Evolutionary conservation across 2,113 vertebrate genomes (phyloP), one percentile per base, ranked within the genome.

Genomic region (Chrysemys picta): DNA sequence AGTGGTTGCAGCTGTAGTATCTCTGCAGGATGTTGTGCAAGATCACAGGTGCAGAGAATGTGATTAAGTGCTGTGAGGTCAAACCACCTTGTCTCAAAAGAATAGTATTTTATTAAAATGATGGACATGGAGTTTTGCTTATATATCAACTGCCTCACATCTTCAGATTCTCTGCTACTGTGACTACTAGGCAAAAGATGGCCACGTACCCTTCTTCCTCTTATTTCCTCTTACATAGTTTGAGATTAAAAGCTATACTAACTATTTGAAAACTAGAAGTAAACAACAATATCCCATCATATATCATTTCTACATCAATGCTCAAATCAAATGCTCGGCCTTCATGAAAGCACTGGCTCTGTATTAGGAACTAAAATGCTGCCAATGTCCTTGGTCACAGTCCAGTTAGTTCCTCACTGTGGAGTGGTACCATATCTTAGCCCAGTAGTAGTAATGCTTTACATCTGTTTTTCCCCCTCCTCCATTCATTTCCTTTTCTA

Each of bases 341-440:
- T 79, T 69, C 57, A 65, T 50, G 88, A 92, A 75, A 88, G 29
- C 65, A 93, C 56, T 59, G 87, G 19, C 17, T 81, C 83, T 87
- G 45, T 57, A 91, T 88, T 95, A 94, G 95, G 85, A 88, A n/a
- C 57, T 82, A 94, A 93, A 93, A 93, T 3, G 7, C 53, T 95
- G 96, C 95, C 94, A 95, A n/a, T 92, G 93, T 88, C 85, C 85
- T 96, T 96, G 90, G 85, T 97, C 87, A 96, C 95, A 89, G 87
- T 95, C 96, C 92, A 91, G 87, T 91, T 94, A 87, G 72, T 90
- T 94, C 92, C 65, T 87, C 1, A 2, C 29, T 94, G 92, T 78
- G n/a, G 85, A 89, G 65, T 25, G 31, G 78, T 85, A 47, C 79
- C 82, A 59, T 89, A 95, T 91, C 85, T 89, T 90, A 93, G 85